Evolutionary conservation across 1,140 invertebrate genomes (phyloP).

Genomic region (Holotrichia oblita): DNA sequence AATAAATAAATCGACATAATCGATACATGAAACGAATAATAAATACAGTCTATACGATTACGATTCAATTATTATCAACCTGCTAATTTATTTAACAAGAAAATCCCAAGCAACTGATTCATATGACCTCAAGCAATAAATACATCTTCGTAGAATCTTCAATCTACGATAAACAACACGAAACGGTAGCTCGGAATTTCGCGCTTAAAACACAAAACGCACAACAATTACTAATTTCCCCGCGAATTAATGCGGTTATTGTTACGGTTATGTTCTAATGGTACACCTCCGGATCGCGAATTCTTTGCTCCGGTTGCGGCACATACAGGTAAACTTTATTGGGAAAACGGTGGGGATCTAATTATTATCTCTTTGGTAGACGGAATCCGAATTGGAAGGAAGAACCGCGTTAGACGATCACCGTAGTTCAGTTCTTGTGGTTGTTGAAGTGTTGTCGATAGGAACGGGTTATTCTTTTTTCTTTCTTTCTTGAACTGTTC

Average conservation of each 20-base stretch:
- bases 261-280: too few species aligned
- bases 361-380: not conserved
- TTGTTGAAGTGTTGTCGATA: not conserved
- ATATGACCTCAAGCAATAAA: conserved; percentile 1
- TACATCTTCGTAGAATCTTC: not conserved
- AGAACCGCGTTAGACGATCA: conserved; percentile 6
- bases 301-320: not conserved
- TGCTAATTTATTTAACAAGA: not conserved
- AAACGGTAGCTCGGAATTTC: not conserved
- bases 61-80: not conserved
- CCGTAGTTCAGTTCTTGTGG: not conserved
- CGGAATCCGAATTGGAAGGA: not conserved
- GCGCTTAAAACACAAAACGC: not conserved
- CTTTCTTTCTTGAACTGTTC: not conserved
- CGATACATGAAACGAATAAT: too few species aligned
- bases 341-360: not conserved
- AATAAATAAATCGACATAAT: too few species aligned
- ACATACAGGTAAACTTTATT: not conserved
- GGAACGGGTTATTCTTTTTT: not conserved
- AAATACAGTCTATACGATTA: too few species aligned
- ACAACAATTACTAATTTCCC: not conserved
- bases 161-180: not conserved
- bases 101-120: conserved; percentile 5
- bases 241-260: too few species aligned
- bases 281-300: not conserved